Evolutionary conservation across 1,140 invertebrate species (phyloP).

Genomic region (Drosophila leontia): DNA sequence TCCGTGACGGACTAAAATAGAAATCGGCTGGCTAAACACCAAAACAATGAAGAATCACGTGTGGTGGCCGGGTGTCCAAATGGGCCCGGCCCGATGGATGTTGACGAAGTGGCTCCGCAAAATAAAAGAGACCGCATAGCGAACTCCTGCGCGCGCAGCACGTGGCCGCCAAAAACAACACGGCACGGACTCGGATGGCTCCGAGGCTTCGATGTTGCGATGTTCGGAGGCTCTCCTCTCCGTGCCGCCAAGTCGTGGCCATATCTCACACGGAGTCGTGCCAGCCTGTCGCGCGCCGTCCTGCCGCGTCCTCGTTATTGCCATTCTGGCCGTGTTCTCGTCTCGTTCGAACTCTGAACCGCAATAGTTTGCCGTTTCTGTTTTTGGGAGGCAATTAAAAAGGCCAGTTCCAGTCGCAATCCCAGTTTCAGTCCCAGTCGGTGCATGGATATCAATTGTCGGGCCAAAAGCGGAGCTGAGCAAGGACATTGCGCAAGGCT

Average conservation of each 20-base stretch:
- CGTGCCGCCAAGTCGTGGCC: conserved; percentile 34
- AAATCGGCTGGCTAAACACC: conserved; percentile 38
- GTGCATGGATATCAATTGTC: conserved; percentile 68
- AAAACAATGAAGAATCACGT: conserved; percentile 45
- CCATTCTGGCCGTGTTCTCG: conserved; percentile 51
- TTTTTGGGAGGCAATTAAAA: conserved; percentile 66
- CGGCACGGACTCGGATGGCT: conserved; percentile 40
- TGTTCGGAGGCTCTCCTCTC: conserved; percentile 19
- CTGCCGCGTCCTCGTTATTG: conserved; percentile 71
- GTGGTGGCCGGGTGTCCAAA: conserved; percentile 38
- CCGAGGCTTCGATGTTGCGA: conserved; percentile 16
- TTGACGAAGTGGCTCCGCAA: conserved; percentile 62
- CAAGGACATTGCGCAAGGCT: conserved; percentile 66
- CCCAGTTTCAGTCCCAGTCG: conserved; percentile 26
- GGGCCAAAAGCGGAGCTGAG: conserved; percentile 62
- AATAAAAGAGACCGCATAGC: conserved; percentile 38
- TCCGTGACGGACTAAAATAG: conserved; percentile 67
- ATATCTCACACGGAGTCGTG: conserved; percentile 34
- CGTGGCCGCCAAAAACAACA: conserved; percentile 68
- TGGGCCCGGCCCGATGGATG: conserved; percentile 47
- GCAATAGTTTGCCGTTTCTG: conserved; percentile 39
- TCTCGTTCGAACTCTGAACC: conserved; percentile 49
- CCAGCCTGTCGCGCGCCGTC: conserved; percentile 52
- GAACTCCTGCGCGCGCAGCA: conserved; percentile 80
- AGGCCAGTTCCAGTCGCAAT: conserved; percentile 31